A percentile compares a stretch with the other conserved stretches of the same genome.
These are phyloP conservation scores for Penaeus vannamei DNA, from an alignment of 1,140 invertebrate genomes.

Conservation along the genomic window DNA sequence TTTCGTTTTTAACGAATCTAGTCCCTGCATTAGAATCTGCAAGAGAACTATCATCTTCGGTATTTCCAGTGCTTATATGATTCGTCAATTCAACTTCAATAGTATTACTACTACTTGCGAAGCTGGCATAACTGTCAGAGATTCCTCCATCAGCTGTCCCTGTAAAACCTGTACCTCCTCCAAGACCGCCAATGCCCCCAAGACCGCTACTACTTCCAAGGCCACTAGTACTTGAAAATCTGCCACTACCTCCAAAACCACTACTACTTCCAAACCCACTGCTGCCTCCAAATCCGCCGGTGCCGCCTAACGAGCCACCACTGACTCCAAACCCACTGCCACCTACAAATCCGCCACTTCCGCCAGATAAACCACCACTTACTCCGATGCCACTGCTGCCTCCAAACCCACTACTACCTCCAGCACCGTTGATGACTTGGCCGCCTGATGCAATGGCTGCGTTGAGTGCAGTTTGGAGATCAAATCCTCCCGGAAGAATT, in stretches of 20 bases:
- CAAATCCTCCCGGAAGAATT: conserved; percentile 49
- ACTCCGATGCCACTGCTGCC: neutral
- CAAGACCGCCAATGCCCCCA: no score
- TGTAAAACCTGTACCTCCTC: no score
- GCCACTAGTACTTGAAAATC: neutral
- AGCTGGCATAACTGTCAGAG: no score
- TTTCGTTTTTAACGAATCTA: no score
- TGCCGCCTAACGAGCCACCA: neutral
- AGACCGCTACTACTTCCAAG: neutral
- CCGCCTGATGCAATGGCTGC: conserved; percentile 3
- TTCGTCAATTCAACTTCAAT: no score
- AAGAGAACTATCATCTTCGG: no score
- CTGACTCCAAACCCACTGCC: neutral
- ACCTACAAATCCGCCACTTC: neutral
- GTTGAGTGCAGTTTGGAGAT: conserved; percentile 49
- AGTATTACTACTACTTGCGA: no score
- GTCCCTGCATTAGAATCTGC: no score
- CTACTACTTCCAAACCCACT: neutral
- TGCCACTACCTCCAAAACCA: conserved; percentile 1
- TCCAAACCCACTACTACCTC: neutral
- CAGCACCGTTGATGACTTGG: conserved; percentile 4
- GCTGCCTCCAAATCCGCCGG: neutral
- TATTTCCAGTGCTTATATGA: no score
- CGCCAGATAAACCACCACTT: neutral
- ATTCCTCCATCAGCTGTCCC: no score